phyloP scores from a whole-genome alignment of 2,888 invertebrate species.

The Rhyacophila evoluta region DNA sequence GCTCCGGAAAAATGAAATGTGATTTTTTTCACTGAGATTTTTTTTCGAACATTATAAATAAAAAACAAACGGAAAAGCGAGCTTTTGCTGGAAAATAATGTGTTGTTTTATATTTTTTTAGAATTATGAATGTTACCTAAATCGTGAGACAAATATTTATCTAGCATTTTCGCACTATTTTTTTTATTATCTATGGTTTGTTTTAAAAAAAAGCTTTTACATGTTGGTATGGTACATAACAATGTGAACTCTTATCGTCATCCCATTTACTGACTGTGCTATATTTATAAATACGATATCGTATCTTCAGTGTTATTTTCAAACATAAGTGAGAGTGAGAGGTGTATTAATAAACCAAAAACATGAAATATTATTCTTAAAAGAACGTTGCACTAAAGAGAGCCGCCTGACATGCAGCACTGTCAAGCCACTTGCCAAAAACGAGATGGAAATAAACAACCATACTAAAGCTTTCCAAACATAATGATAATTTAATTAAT shows the following conservation, averaged over 20 bases:
- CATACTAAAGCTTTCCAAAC: neutral
- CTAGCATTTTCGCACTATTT: neutral
- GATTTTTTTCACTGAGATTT: neutral
- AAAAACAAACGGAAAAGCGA: neutral
- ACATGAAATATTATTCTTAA: too few species aligned
- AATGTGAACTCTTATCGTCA: too few species aligned
- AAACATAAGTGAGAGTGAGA: too few species aligned
- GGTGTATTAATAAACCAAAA: too few species aligned
- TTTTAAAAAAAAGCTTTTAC: too few species aligned
- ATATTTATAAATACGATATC: too few species aligned
- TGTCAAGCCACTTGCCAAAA: slow-evolving; percentile 5
- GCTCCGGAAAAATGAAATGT: neutral
- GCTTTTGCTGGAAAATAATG: neutral
- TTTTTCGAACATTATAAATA: neutral
- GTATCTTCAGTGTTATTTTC: too few species aligned
- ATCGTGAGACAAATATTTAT: too few species aligned
- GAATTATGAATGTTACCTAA: neutral
- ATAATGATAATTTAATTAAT: neutral
- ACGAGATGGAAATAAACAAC: neutral
- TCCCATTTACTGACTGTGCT: too few species aligned
- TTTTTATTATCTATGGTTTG: too few species aligned
- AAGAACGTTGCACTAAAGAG: neutral
- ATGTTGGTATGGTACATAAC: too few species aligned
- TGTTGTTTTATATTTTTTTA: neutral
- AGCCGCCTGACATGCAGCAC: neutral